A percentile compares a stretch with the other conserved stretches of the same genome.
Evolutionary conservation across 30 jellyfish, hydroid and myxozoan species (phyloP).

Genomic region (Aurelia aurita): DNA sequence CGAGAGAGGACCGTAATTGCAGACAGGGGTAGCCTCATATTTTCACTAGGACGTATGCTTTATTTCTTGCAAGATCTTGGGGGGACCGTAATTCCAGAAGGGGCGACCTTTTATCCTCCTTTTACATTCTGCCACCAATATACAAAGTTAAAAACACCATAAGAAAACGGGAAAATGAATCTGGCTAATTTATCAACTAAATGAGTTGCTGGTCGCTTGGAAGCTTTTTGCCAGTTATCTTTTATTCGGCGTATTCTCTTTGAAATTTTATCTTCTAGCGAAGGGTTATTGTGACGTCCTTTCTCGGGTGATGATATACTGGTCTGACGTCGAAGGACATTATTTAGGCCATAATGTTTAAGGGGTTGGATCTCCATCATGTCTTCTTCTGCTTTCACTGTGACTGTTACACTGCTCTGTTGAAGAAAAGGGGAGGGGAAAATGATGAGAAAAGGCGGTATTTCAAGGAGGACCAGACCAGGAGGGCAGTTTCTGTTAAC

Average conservation of each 20-base stretch:
- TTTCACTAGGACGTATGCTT: no score
- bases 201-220: constrained; percentile 45
- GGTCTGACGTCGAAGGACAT: constrained; percentile 41
- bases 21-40: no score
- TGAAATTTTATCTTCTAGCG: constrained; percentile 12
- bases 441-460: no score
- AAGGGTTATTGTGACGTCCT: neutral
- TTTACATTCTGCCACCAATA: constrained; percentile 62
- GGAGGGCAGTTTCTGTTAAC: no score
- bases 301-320: constrained; percentile 15
- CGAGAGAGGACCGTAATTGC: no score
- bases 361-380: constrained; percentile 24
- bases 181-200: constrained; percentile 65
- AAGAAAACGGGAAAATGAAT: constrained; percentile 49
- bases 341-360: constrained; percentile 17
- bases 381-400: constrained; percentile 44
- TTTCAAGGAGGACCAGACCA: no score
- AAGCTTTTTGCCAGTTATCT: constrained; percentile 38
- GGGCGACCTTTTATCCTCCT: neutral
- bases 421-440: neutral
- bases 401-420: constrained; percentile 49
- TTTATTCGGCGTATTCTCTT: constrained; percentile 9
- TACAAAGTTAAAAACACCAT: constrained; percentile 44
- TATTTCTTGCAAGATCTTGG: no score
- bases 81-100: no score